These are phyloP conservation scores for Poeciliopsis retropinna DNA, from an alignment of 2,113 vertebrate genomes.

Conservation along the genomic window DNA sequence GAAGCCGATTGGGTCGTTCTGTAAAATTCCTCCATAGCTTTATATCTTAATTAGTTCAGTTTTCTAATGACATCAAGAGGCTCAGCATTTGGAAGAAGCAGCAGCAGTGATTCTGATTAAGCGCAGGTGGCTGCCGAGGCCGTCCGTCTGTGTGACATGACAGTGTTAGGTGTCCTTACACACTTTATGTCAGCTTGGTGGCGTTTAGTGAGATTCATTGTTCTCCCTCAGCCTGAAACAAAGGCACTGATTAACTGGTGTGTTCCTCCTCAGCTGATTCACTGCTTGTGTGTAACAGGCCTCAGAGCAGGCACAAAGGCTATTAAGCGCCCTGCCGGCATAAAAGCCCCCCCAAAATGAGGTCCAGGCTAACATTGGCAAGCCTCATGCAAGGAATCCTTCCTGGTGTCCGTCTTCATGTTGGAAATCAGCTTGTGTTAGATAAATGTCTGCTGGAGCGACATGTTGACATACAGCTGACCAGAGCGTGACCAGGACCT, in stretches of 20 bases:
- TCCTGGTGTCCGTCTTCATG: slow-evolving; percentile 32
- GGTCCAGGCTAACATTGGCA: slow-evolving; percentile 40
- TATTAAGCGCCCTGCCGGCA: slow-evolving; percentile 61
- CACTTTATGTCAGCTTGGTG: slow-evolving; percentile 41
- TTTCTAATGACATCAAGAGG: slow-evolving; percentile 7
- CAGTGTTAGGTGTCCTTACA: slow-evolving; percentile 32
- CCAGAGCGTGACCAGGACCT: neutral
- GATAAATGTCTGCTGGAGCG: slow-evolving; percentile 26
- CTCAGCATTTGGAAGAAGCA: slow-evolving; percentile 32
- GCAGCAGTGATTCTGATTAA: slow-evolving; percentile 35
- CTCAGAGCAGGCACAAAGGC: slow-evolving; percentile 42
- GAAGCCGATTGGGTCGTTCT: no score
- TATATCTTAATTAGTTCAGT: neutral
- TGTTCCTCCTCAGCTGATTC: slow-evolving; percentile 69
- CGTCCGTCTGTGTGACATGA: slow-evolving; percentile 43
- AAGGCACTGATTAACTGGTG: slow-evolving; percentile 60
- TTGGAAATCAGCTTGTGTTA: slow-evolving; percentile 54
- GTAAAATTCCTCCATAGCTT: no score
- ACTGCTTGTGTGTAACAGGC: slow-evolving; percentile 57
- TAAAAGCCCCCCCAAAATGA: slow-evolving; percentile 45
- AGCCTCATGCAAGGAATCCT: slow-evolving; percentile 17
- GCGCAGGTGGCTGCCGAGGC: slow-evolving; percentile 27
- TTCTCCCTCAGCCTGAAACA: slow-evolving; percentile 41
- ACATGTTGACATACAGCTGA: slow-evolving; percentile 14
- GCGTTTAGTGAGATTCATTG: slow-evolving; percentile 58